A percentile compares a stretch with the other conserved stretches of the same genome.
Conservation (phyloP, 2,888 invertebrate species). For the Hirtodrosophila cameraria region DNA sequence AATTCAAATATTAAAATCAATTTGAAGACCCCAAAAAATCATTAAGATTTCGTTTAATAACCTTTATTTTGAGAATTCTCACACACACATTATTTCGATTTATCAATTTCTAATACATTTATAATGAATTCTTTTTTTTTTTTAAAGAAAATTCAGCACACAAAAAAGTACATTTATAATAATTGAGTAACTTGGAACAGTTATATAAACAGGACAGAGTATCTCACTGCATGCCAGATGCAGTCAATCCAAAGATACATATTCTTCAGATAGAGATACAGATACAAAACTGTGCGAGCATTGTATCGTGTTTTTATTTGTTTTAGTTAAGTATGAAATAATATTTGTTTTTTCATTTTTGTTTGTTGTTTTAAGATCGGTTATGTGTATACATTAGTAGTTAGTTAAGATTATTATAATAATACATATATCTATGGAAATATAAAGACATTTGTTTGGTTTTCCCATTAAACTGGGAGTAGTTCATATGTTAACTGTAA, state of each 20-base stretch:
- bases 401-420: slow-evolving; percentile 62
- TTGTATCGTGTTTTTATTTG: slow-evolving; percentile 3
- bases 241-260: no score
- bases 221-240: slow-evolving; percentile 14
- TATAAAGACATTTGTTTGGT: slow-evolving; percentile 79
- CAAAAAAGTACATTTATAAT: slow-evolving; percentile 42
- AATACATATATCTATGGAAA: slow-evolving; percentile 65
- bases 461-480: slow-evolving; percentile 84
- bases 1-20: no score
- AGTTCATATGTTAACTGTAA: slow-evolving; percentile 84
- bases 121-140: slow-evolving; percentile 30
- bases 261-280: slow-evolving; percentile 9
- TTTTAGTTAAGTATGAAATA: slow-evolving; percentile 17
- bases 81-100: slow-evolving; percentile 45
- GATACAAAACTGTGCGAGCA: slow-evolving; percentile 27
- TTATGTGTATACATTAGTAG: slow-evolving; percentile 47
- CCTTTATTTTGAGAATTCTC: slow-evolving; percentile 55
- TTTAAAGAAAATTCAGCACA: slow-evolving; percentile 55
- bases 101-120: slow-evolving; percentile 59
- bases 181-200: slow-evolving; percentile 42
- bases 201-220: slow-evolving; percentile 44
- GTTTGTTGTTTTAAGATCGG: slow-evolving; percentile 7
- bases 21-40: no score
- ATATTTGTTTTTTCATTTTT: slow-evolving; percentile 3
- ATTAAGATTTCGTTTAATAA: slow-evolving; percentile 27